Percentiles rank a stretch among this genome's conserved stretches.
phyloP scores from a whole-genome alignment of 2,113 vertebrate genomes.

The Scophthalmus maximus region DNA sequence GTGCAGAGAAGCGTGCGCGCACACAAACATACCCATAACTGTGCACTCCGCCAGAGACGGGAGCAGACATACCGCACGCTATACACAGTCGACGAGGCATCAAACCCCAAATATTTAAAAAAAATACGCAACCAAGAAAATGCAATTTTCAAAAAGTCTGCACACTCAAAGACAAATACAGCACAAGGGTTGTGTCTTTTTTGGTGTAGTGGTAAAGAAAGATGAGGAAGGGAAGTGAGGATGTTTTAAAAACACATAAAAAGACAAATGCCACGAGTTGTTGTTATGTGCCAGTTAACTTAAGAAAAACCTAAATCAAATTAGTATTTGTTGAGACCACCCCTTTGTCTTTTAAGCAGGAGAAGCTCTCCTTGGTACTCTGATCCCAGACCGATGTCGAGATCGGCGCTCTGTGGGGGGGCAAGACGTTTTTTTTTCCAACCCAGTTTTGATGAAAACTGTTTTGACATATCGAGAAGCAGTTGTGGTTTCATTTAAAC shows the following conservation, averaged over 20 bases:
- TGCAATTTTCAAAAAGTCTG: not conserved
- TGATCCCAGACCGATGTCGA: not conserved
- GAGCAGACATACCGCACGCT: slow-evolving; percentile 22
- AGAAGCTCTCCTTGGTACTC: no score
- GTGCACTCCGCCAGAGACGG: slow-evolving; percentile 7
- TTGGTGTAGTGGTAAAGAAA: not conserved
- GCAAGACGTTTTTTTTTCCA: no score
- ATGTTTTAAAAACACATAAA: no score
- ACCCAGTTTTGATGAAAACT: no score
- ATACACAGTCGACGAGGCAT: slow-evolving; percentile 24
- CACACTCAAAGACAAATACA: slow-evolving; percentile 1
- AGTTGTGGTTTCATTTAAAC: no score
- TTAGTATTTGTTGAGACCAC: not conserved
- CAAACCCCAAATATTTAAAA: slow-evolving; percentile 10
- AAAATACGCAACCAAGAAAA: not conserved
- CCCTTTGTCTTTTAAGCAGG: no score
- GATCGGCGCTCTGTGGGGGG: not conserved
- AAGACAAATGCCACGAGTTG: not conserved
- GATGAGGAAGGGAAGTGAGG: not conserved
- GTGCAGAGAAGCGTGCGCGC: slow-evolving; percentile 10
- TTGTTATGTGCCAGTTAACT: not conserved
- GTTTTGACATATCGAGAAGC: no score
- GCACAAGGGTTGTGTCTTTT: not conserved
- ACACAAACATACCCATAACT: not conserved
- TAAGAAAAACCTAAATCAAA: not conserved